A percentile compares a stretch with the other conserved stretches of the same genome.
These are phyloP conservation scores for Cosmorhoe ocellata DNA, from an alignment of 2,888 invertebrate genomes.

Conservation along the genomic window DNA sequence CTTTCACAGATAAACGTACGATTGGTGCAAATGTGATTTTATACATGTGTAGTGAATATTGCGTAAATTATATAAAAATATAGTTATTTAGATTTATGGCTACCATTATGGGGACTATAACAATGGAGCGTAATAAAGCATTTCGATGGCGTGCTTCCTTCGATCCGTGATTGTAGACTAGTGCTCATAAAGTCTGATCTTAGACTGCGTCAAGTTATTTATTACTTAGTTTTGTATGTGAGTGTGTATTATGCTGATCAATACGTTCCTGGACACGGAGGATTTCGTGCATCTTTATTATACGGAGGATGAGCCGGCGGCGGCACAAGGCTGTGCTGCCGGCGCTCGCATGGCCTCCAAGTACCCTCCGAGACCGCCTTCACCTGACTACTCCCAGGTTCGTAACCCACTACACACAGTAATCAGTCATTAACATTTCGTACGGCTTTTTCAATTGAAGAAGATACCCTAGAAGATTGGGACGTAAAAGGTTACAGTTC, in stretches of 20 bases:
- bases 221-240: constrained; percentile 62
- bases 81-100: constrained; percentile 45
- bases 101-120: constrained; percentile 46
- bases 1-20: constrained; percentile 57
- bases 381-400: constrained; percentile 74
- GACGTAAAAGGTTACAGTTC: too few species aligned
- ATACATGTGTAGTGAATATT: constrained; percentile 67
- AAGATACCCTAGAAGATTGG: too few species aligned
- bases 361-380: constrained; percentile 69
- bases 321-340: constrained; percentile 71
- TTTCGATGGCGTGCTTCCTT: constrained; percentile 69
- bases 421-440: too few species aligned
- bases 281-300: constrained; percentile 80
- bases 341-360: constrained; percentile 76
- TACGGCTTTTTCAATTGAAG: too few species aligned
- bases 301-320: constrained; percentile 73
- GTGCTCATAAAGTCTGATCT: constrained; percentile 66
- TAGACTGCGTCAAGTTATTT: constrained; percentile 70
- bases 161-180: constrained; percentile 57
- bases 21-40: constrained; percentile 72
- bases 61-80: constrained; percentile 53
- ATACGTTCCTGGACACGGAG: constrained; percentile 79
- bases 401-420: constrained; percentile 36
- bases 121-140: constrained; percentile 70
- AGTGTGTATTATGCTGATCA: constrained; percentile 78